Conservation (phyloP, 2,888 invertebrate genomes). For the Chymomyza fuscimana region DNA sequence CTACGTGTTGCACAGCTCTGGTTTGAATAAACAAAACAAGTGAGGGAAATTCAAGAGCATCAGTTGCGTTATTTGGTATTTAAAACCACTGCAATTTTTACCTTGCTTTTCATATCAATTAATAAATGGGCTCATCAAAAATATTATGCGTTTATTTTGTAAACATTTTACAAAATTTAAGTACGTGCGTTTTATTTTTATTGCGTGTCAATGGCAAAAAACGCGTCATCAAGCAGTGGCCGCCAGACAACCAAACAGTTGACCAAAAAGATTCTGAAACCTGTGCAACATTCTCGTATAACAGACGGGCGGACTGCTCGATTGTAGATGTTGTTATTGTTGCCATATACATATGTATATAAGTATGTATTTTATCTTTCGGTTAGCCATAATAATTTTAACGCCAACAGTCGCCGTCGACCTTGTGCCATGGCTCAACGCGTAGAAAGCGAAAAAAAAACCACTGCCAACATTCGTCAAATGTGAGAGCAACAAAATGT, state of each 20-base stretch:
- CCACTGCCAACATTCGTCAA: neutral
- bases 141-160: neutral
- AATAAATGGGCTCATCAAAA: slow-evolving; percentile 27
- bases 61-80: neutral
- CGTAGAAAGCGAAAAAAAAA: slow-evolving; percentile 5
- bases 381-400: slow-evolving; percentile 68
- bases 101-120: slow-evolving; percentile 11
- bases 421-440: slow-evolving; percentile 65
- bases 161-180: slow-evolving; percentile 41
- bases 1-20: no score
- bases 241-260: slow-evolving; percentile 41
- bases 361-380: slow-evolving; percentile 61
- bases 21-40: no score
- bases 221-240: slow-evolving; percentile 65
- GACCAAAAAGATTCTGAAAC: slow-evolving; percentile 36
- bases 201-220: slow-evolving; percentile 77
- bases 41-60: neutral
- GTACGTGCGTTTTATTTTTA: slow-evolving; percentile 57
- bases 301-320: neutral
- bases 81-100: neutral
- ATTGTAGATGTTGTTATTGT: slow-evolving; percentile 28
- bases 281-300: slow-evolving; percentile 25
- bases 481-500: neutral
- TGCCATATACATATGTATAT: slow-evolving; percentile 19
- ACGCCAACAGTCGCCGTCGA: slow-evolving; percentile 69